Conservation (phyloP, 2,797 vertebrate genomes). For the Karalla daura region DNA sequence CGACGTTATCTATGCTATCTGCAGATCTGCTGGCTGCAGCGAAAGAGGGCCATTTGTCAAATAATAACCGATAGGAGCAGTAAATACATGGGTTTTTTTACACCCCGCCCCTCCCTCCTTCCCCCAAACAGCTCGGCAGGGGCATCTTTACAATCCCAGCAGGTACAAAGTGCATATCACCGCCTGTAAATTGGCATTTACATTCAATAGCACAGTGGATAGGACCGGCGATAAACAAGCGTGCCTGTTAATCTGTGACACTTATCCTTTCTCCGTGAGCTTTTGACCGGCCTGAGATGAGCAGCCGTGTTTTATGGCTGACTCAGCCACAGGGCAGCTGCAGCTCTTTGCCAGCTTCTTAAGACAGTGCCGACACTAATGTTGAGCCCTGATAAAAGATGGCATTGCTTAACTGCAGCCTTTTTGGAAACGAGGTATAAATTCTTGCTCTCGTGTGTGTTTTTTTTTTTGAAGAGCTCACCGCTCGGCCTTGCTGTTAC, state of each 20-base stretch:
- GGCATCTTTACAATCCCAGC: constrained; percentile 15
- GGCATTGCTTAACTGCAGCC: constrained; percentile 10
- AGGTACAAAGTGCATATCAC: constrained; percentile 2
- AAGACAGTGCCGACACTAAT: constrained; percentile 30
- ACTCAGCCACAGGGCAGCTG: constrained; percentile 35
- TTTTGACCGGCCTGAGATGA: constrained; percentile 23
- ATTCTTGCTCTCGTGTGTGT: constrained; percentile 1
- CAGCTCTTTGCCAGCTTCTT: constrained; percentile 30
- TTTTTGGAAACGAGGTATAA: background rate
- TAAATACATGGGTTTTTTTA: too few relatives aligned
- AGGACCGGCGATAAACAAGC: constrained; percentile 27
- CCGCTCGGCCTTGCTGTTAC: background rate
- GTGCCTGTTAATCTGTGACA: constrained; percentile 18
- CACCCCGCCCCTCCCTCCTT: too few relatives aligned
- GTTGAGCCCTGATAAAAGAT: constrained; percentile 39
- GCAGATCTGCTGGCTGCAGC: too few relatives aligned
- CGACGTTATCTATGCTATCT: too few relatives aligned
- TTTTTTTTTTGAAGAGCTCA: background rate
- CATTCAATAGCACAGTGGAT: background rate
- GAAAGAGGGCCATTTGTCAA: background rate
- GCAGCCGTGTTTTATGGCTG: constrained; percentile 26
- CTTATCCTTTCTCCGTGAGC: constrained; percentile 43
- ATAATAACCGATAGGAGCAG: background rate
- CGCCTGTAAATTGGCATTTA: constrained; percentile 15
- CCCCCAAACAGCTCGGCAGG: background rate